Base-by-base conservation (phyloP, 2,888 invertebrate species). In the Oxytorus armatus region DNA sequence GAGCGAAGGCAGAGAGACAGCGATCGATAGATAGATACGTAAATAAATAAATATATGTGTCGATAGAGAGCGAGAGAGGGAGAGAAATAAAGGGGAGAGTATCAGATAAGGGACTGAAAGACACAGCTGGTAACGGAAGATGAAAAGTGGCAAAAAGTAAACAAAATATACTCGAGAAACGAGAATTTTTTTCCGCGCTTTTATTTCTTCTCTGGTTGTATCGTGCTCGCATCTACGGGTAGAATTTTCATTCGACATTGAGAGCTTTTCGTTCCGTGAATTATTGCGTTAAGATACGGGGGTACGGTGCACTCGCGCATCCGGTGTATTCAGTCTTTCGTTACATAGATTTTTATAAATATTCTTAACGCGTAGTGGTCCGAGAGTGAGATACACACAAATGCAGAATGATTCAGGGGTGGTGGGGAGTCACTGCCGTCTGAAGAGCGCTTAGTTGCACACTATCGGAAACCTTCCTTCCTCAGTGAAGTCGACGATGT, bases 31-130 rank as follows among this genome's bases (percentile, higher is more conserved):
- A 14, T 7, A 0, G 11, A 25, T 8, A 83, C 75, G 73, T 78
- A 81, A 73, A 83, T 84, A 85, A 85, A 86, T 65, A 80, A 33
- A 70, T 49, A 16, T 39, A 36, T 39, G 16, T 51, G n/a, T 21
- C 16, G 23, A 68, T 5, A 18, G 14, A 39, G 55, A 55, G 29
- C 51, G 47, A 65, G 33, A 10, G n/a, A n/a, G n/a, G n/a, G n/a
- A n/a, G n/a, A n/a, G n/a, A n/a, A n/a, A n/a, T n/a, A 53, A 14
- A 53, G 44, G 44, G 36, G n/a, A n/a, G n/a, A n/a, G n/a, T n/a
- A n/a, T n/a, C n/a, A n/a, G n/a, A n/a, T n/a, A n/a, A n/a, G n/a
- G 44, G 42, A 63, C 55, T 14, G 70, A 47, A 44, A 42, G 53
- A 53, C 33, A 10, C 25, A 39, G 29, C 10, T 39, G 21, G 55